These are phyloP conservation scores for Sarcophaga peregrina DNA, from an alignment of 1,140 invertebrate species.

Conservation along the genomic window DNA sequence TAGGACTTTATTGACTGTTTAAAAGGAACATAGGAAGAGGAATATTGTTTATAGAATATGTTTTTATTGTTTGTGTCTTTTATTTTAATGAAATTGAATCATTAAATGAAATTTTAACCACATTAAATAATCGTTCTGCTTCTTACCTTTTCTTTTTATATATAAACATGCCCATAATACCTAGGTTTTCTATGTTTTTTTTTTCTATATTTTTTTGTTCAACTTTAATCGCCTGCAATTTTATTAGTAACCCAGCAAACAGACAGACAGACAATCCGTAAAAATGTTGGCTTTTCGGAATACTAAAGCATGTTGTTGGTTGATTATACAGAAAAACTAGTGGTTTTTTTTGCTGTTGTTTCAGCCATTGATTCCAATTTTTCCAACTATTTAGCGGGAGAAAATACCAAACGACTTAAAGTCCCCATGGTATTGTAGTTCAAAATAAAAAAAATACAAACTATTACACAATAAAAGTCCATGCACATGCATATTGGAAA, in stretches of 20 bases:
- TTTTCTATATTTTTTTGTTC: neutral
- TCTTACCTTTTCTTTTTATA: neutral
- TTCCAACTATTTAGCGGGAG: slow-evolving; percentile 18
- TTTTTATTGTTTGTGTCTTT: neutral
- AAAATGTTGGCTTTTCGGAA: neutral
- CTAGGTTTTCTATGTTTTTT: neutral
- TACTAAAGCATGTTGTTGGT: neutral
- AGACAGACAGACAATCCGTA: neutral
- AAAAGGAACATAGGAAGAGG: no score
- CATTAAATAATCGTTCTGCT: neutral
- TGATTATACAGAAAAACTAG: neutral
- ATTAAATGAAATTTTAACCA: slow-evolving; percentile 20
- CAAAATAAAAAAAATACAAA: neutral
- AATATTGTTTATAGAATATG: no score
- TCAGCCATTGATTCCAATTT: slow-evolving; percentile 9
- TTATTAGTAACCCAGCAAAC: neutral
- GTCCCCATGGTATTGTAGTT: neutral
- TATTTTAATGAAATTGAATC: slow-evolving; percentile 25
- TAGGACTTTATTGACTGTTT: no score
- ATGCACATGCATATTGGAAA: neutral
- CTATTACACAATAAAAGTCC: neutral
- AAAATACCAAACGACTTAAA: neutral
- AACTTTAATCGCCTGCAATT: neutral
- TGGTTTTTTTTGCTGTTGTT: neutral
- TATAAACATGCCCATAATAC: no score